A percentile compares a stretch with the other conserved stretches of the same genome.
These are phyloP conservation scores for Poecilobothrus nobilitatus DNA, from an alignment of 2,888 invertebrate genomes.

Conservation along the genomic window DNA sequence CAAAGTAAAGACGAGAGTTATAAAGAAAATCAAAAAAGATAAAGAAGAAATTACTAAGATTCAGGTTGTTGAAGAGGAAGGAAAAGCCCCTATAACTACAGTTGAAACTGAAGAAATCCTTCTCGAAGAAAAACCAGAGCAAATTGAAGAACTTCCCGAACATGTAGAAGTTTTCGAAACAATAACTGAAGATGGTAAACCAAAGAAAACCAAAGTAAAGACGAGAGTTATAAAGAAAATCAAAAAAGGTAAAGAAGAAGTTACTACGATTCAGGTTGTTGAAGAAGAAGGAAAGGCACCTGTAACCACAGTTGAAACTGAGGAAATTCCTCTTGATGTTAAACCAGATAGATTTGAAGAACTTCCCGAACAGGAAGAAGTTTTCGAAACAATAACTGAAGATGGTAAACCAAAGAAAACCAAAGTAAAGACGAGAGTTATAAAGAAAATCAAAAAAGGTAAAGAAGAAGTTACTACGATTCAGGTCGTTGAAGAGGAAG, in stretches of 20 bases:
- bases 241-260: conserved; percentile 37
- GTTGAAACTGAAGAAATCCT: conserved; percentile 24
- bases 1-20: conserved; percentile 33
- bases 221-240: conserved; percentile 37
- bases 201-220: conserved; percentile 32
- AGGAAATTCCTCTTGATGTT: conserved; percentile 25
- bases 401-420: conserved; percentile 30
- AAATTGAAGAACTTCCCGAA: conserved; percentile 33
- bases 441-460: conserved; percentile 35
- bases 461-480: conserved; percentile 32
- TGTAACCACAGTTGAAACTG: conserved; percentile 27
- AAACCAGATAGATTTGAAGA: conserved; percentile 20
- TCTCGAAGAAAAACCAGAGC: conserved; percentile 21
- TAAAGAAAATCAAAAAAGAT: conserved; percentile 36
- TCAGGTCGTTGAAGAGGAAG: conserved; percentile 35
- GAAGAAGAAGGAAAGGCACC: conserved; percentile 32
- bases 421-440: conserved; percentile 33
- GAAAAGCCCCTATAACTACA: conserved; percentile 31
- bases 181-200: conserved; percentile 26
- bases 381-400: conserved; percentile 38
- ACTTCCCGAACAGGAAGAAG: conserved; percentile 30
- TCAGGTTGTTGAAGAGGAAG: conserved; percentile 40
- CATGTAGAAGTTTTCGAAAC: conserved; percentile 28
- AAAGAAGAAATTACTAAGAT: conserved; percentile 37
- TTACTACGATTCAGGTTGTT: conserved; percentile 30